These are phyloP conservation scores for Sebastiscus tertius DNA, from an alignment of 2,797 vertebrate species.

Conservation along the genomic window DNA sequence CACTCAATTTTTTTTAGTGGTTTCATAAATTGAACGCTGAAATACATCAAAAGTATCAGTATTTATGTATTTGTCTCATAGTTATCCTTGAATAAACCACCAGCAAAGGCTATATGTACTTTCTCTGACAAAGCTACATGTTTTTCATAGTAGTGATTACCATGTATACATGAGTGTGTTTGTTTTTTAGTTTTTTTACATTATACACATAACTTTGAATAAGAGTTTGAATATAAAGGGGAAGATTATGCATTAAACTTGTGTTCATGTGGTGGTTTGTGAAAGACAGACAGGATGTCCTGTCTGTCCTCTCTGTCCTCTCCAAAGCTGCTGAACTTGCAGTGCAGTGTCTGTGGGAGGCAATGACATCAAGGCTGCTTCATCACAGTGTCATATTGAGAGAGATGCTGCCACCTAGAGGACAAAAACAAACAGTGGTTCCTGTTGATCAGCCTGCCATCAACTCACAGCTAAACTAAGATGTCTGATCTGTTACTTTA, in stretches of 20 bases:
- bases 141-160: background rate
- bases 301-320: background rate
- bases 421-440: background rate
- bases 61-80: background rate
- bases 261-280: background rate
- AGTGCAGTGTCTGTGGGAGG: background rate
- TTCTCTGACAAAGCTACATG: background rate
- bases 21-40: background rate
- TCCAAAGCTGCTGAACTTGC: background rate
- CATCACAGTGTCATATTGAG: background rate
- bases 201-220: background rate
- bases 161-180: no score
- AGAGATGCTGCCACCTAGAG: slow-evolving; percentile 50
- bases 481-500: background rate
- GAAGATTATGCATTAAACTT: background rate
- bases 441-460: background rate
- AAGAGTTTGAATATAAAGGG: background rate
- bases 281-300: background rate
- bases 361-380: background rate
- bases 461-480: background rate
- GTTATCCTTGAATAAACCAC: background rate
- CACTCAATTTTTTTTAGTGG: background rate
- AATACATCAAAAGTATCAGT: background rate
- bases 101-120: background rate
- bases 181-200: background rate